Conservation (phyloP, 2,888 invertebrate species). For the Papilio gigon region DNA sequence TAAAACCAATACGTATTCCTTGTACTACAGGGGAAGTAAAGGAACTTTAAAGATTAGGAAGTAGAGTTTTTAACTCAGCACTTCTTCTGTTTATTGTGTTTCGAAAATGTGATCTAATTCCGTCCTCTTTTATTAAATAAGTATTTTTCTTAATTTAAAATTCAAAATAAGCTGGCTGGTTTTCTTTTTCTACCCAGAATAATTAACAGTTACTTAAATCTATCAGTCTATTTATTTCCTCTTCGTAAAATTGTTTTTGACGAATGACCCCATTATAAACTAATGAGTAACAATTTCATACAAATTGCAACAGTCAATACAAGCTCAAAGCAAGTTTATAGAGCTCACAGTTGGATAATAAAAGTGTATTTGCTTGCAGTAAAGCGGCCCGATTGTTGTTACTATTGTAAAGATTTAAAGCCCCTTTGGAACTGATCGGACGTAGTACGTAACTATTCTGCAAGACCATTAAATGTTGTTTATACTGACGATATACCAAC, state of each 20-base stretch:
- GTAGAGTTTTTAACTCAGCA: no score
- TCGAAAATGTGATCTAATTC: no score
- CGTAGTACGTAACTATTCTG: neutral
- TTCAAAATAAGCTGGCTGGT: no score
- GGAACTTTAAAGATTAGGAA: no score
- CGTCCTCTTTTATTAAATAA: no score
- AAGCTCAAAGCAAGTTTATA: neutral
- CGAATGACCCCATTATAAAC: neutral
- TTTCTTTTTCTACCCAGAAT: no score
- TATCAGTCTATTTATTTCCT: no score
- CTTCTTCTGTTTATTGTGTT: no score
- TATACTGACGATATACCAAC: no score
- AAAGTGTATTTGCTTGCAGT: constrained; percentile 11
- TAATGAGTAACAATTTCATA: neutral
- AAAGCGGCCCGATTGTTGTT: neutral
- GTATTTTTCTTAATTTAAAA: no score
- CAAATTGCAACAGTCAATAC: neutral
- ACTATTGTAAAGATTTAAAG: constrained; percentile 11
- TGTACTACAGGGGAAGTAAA: neutral
- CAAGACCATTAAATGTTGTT: neutral
- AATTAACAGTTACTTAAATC: no score
- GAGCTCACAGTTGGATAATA: neutral
- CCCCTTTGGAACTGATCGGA: constrained; percentile 8
- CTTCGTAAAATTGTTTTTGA: no score
- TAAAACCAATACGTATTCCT: neutral